Conservation (phyloP, 2,888 invertebrate genomes). For the Drosophila nr. perissopoda region DNA sequence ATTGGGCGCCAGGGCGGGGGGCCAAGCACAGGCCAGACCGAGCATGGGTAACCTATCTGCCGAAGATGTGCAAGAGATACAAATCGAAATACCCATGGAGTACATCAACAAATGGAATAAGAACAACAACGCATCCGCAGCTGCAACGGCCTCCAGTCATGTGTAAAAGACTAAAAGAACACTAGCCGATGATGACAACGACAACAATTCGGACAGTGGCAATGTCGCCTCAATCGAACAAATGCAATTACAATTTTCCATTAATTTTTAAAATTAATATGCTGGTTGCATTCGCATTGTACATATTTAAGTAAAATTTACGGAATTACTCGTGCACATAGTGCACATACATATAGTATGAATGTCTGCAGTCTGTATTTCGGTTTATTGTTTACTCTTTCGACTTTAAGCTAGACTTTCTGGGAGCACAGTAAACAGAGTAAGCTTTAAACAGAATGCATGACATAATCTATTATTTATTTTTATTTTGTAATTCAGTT, state of each 20-base stretch:
- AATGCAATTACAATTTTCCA: conserved; percentile 78
- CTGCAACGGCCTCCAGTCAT: conserved; percentile 74
- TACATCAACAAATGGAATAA: conserved; percentile 83
- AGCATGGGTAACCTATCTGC: conserved; percentile 51
- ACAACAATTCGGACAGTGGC: conserved; percentile 21
- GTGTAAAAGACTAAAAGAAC: conserved; percentile 59
- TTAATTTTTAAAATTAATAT: conserved; percentile 73
- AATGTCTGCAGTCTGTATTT: conserved; percentile 41
- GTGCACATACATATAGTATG: conserved; percentile 36
- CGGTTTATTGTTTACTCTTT: conserved; percentile 18
- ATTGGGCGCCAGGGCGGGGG: not conserved
- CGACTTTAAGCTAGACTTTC: conserved; percentile 3
- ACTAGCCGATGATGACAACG: conserved; percentile 11
- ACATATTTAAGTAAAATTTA: conserved; percentile 44
- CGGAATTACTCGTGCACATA: conserved; percentile 24
- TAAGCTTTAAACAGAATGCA: conserved; percentile 10
- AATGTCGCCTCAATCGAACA: conserved; percentile 62
- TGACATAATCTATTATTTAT: conserved; percentile 46
- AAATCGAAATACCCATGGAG: conserved; percentile 82
- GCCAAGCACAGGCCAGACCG: conserved; percentile 25
- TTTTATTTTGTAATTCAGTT: conserved; percentile 32
- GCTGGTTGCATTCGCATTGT: conserved; percentile 59
- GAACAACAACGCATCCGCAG: conserved; percentile 78
- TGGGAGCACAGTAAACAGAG: conserved; percentile 11
- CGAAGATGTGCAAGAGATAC: conserved; percentile 82